Evolutionary conservation across 2,888 invertebrate species (phyloP), one percentile per base, ranked within the genome.

Genomic region (Polyommatus icarus): DNA sequence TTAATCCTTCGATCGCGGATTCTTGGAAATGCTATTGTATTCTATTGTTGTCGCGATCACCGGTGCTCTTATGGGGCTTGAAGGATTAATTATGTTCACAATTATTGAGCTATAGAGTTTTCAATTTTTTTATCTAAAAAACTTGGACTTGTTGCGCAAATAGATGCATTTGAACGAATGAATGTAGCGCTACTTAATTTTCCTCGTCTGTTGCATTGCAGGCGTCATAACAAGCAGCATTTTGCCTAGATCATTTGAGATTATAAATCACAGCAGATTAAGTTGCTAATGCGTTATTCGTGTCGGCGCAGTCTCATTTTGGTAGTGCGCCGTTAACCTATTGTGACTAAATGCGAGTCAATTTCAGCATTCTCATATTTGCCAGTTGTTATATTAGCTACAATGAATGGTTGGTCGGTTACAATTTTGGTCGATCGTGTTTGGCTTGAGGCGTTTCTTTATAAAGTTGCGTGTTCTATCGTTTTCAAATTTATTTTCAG

Each of bases 201-300:
- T 67, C 32, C 67, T 67, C 15, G 67, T 67, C 6, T 1, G 6
- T 67, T 67, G 29, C 80, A 81, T 79, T 76, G 78, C 79, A 78
- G 57, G 78, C 80, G 80, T 80, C 79, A 77, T 71, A 76, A 78
- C 79, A 76, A 76, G 77, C 77, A 76, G 76, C 79, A 76, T 77
- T 80, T 81, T 84, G 84, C 85, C 85, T 86, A 84, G 86, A 86
- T 85, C 81, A 84, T 85, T 89, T 90, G 90, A 89, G 88, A 90
- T 90, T 91, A 91, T 91, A 93, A 92, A 93, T 93, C 92, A 91
- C 87, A 85, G 85, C 84, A 89, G 91, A 92, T 92, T 91, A 92
- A 92, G 91, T 90, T 87, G 91, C 91, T 93, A 93, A 92, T 92
- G 92, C 91, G 89, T 91, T 91, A 92, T 91, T 93, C 91, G 92